Conservation (phyloP, 2,888 invertebrate species). For the Drosophila monieri region DNA sequence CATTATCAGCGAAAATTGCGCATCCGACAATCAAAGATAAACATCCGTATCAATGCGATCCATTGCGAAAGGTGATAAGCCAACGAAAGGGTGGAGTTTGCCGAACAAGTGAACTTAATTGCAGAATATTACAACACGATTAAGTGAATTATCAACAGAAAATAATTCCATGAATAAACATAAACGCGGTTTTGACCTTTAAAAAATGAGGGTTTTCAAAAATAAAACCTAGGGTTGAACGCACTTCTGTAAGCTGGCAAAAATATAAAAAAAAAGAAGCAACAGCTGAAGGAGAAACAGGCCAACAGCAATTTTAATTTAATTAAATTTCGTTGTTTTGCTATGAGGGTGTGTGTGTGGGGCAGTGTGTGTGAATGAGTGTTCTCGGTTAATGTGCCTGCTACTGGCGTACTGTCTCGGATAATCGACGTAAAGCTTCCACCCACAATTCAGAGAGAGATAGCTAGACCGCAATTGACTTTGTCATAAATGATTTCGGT, state of each 20-base stretch:
- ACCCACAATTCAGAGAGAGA: conserved; percentile 39
- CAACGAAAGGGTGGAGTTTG: conserved; percentile 39
- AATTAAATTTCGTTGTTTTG: conserved; percentile 47
- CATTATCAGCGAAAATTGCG: conserved; percentile 64
- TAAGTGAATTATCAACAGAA: background rate
- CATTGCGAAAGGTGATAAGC: conserved; percentile 45
- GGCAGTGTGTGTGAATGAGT: conserved; percentile 5
- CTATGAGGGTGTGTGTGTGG: conserved; percentile 2
- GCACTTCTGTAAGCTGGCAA: conserved; percentile 20
- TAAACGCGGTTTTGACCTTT: background rate
- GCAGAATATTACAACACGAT: background rate
- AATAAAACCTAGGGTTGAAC: conserved; percentile 49
- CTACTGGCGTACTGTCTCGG: conserved; percentile 8
- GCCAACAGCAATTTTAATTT: conserved; percentile 55
- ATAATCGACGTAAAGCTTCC: conserved; percentile 41
- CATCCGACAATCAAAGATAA: conserved; percentile 58
- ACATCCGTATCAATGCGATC: conserved; percentile 58
- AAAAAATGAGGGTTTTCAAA: background rate
- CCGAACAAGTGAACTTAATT: background rate
- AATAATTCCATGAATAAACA: background rate
- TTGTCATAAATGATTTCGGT: conserved; percentile 47
- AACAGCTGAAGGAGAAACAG: conserved; percentile 20
- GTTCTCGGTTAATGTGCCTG: conserved; percentile 27
- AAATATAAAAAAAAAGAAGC: background rate
- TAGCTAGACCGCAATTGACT: conserved; percentile 39